Evolutionary conservation across 2,888 invertebrate genomes (phyloP), one percentile per base, ranked within the genome.

Genomic region (Hypsopygia costalis): DNA sequence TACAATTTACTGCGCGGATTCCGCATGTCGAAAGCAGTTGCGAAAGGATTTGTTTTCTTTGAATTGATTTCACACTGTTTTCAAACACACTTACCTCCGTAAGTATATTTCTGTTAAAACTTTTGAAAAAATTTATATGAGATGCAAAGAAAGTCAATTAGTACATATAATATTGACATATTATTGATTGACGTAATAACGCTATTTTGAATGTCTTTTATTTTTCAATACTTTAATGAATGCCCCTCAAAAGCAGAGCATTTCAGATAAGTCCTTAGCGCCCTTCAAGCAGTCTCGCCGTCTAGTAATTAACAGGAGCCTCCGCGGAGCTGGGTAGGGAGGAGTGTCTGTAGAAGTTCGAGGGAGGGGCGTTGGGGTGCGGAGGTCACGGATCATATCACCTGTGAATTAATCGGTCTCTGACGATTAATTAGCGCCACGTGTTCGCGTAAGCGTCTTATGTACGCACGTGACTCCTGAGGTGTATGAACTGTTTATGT

Each of bases 381-480:
- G 58, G 67, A 53, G 63, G 61, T 54, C 62, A 62, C 71, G 79
- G 78, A 80, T 85, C 81, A 85, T 85, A 82, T 83, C 80, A 82
- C 78, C 76, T 79, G 77, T 62, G 78, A 83, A 83, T 82, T 86
- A 86, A 87, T 86, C 72, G 82, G 62, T 58, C 69, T 69, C 69
- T 75, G 76, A 82, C 82, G 81, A 86, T 87, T 82, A 76, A 87
- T 86, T 82, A 86, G 58, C 52, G 69, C 74, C 81, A 78, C 81
- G 79, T 78, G 81, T 61, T 69, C 54, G 62, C 58, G 65, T 59
- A 56, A 67, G 54, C 53, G 56, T 47, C 53, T 49, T 50, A 52
- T 52, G 58, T 55, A 57, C 62, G 51, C 64, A 66, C 65, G 66
- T 69, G 65, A 54, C 36, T 31, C 21, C 21, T 21, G 21, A 31